A percentile compares a stretch with the other conserved stretches of the same genome.
phyloP scores from a whole-genome alignment of 2,888 invertebrate genomes.

The Strigamia crassipes region DNA sequence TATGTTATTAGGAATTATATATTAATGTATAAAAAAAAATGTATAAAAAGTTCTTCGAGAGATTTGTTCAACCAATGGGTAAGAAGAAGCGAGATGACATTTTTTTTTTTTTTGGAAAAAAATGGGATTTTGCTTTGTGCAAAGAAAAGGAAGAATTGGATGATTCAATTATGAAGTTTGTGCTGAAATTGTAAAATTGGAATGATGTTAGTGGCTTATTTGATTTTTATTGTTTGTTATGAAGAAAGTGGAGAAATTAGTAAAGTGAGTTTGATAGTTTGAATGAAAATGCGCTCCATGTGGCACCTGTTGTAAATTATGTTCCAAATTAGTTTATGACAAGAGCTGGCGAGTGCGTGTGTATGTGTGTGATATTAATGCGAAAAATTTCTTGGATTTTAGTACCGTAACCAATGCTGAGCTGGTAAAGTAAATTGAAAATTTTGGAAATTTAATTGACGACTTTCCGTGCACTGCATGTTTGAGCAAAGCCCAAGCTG shows the following conservation, averaged over 20 bases:
- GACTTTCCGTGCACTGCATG: slow-evolving; percentile 29
- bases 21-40: too few relatives aligned
- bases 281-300: neutral
- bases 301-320: slow-evolving; percentile 32
- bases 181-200: too few relatives aligned
- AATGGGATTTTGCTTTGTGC: too few relatives aligned
- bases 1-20: too few relatives aligned
- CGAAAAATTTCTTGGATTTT: slow-evolving; percentile 32
- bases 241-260: neutral
- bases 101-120: too few relatives aligned
- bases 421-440: slow-evolving; percentile 25
- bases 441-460: slow-evolving; percentile 38
- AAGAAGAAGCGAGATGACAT: too few relatives aligned
- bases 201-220: neutral
- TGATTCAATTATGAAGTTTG: too few relatives aligned
- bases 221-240: neutral
- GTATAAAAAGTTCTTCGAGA: too few relatives aligned
- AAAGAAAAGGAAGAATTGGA: too few relatives aligned
- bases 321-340: slow-evolving; percentile 38
- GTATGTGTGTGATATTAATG: slow-evolving; percentile 38
- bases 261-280: slow-evolving; percentile 33
- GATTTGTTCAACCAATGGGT: too few relatives aligned
- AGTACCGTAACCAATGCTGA: slow-evolving; percentile 11
- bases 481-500: slow-evolving; percentile 42
- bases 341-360: slow-evolving; percentile 14